Evolutionary conservation across 2,888 invertebrate genomes (phyloP).

Genomic region (Ochropleura plecta): DNA sequence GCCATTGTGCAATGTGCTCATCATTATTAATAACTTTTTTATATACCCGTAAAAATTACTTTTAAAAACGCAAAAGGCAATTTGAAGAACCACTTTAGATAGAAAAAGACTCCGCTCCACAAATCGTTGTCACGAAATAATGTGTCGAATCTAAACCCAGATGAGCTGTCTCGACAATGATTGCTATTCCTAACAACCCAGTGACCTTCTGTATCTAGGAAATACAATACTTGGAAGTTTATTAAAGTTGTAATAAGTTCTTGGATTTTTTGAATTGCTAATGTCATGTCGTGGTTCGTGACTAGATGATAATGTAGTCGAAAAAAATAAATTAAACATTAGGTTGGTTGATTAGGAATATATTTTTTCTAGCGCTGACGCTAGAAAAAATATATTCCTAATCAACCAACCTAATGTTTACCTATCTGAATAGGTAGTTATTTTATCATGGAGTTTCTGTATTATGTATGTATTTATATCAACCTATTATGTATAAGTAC

Average conservation of each 20-base stretch:
- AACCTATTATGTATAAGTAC: background rate
- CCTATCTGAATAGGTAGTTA: too few species aligned
- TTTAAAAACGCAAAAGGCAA: background rate
- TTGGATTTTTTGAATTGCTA: slow-evolving; percentile 29
- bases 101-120: background rate
- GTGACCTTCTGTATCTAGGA: slow-evolving; percentile 41
- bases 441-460: background rate
- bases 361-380: background rate
- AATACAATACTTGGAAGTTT: slow-evolving; percentile 19
- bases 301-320: slow-evolving; percentile 14
- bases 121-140: background rate
- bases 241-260: slow-evolving; percentile 23
- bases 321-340: slow-evolving; percentile 25
- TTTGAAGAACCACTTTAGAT: background rate
- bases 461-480: too few species aligned
- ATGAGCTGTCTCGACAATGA: slow-evolving; percentile 1
- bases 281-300: slow-evolving; percentile 23
- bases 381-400: too few species aligned
- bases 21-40: background rate
- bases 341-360: background rate
- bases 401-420: too few species aligned
- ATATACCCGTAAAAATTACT: too few species aligned
- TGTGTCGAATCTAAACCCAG: background rate
- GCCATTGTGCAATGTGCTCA: background rate
- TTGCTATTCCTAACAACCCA: slow-evolving; percentile 26